These are phyloP conservation scores for Leucophenga varia DNA, from an alignment of 1,140 invertebrate species.

Conservation along the genomic window DNA sequence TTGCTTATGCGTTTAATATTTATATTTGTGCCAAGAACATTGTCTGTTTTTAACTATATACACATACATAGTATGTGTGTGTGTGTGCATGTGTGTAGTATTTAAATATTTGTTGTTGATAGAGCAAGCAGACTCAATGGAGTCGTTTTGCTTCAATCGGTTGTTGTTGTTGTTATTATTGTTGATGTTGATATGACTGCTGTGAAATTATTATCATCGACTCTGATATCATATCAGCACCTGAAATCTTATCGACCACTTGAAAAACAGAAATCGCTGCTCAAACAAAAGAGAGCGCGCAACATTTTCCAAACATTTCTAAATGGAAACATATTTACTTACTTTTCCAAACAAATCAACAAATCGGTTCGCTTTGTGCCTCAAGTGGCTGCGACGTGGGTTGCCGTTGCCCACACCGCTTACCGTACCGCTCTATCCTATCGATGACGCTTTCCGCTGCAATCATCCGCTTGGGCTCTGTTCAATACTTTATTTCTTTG, in stretches of 20 bases:
- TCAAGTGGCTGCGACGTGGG: slow-evolving; percentile 9
- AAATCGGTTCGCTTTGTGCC: slow-evolving; percentile 52
- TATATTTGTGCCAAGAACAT: too few species aligned
- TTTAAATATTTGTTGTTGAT: slow-evolving; percentile 16
- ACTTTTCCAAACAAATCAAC: slow-evolving; percentile 54
- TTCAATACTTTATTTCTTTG: slow-evolving; percentile 21
- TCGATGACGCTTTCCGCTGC: slow-evolving; percentile 1
- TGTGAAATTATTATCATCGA: slow-evolving; percentile 17
- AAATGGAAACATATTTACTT: slow-evolving; percentile 55
- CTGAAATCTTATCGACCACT: slow-evolving; percentile 52
- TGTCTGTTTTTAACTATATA: too few species aligned
- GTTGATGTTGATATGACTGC: slow-evolving; percentile 12
- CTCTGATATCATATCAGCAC: slow-evolving; percentile 40
- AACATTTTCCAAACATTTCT: slow-evolving; percentile 48
- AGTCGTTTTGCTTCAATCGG: slow-evolving; percentile 8
- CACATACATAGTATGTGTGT: too few species aligned
- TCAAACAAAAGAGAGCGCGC: slow-evolving; percentile 43
- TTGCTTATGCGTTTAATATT: too few species aligned
- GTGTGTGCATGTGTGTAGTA: too few species aligned
- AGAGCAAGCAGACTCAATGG: slow-evolving; percentile 20
- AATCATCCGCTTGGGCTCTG: slow-evolving; percentile 7
- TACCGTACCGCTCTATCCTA: neutral
- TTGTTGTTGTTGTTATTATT: slow-evolving; percentile 1
- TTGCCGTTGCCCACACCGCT: neutral
- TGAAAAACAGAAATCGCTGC: slow-evolving; percentile 48